These are phyloP conservation scores for Diplazon laetatorius DNA, from an alignment of 2,888 invertebrate species.

Conservation along the genomic window DNA sequence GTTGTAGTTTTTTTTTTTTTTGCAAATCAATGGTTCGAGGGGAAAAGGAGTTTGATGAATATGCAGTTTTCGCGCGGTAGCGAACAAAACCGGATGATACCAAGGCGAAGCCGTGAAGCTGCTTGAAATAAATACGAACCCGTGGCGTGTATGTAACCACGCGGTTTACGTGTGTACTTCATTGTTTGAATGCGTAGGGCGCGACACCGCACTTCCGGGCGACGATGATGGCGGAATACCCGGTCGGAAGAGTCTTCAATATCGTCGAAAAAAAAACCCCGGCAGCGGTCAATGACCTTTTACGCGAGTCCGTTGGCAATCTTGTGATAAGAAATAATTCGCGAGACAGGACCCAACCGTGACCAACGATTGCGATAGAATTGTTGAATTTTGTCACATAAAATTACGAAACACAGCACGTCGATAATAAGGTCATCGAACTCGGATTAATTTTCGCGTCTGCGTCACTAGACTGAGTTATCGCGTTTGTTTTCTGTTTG, in stretches of 20 bases:
- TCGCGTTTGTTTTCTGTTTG: too few relatives aligned
- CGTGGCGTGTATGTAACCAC: slow-evolving; percentile 33
- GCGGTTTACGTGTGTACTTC: slow-evolving; percentile 36
- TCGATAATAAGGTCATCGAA: neutral
- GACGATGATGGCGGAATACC: slow-evolving; percentile 1
- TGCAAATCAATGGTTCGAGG: neutral
- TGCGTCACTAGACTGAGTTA: too few relatives aligned
- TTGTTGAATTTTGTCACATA: neutral
- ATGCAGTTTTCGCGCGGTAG: slow-evolving; percentile 23
- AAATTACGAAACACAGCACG: neutral
- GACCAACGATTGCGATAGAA: neutral
- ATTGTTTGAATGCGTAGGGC: slow-evolving; percentile 65
- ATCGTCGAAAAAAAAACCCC: slow-evolving; percentile 13
- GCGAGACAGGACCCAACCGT: neutral
- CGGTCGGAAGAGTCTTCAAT: slow-evolving; percentile 26
- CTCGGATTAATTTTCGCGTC: too few relatives aligned
- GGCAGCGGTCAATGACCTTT: slow-evolving; percentile 2
- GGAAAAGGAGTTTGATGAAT: slow-evolving; percentile 6
- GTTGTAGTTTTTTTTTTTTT: neutral
- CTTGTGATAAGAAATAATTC: slow-evolving; percentile 17
- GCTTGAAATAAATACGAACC: slow-evolving; percentile 63
- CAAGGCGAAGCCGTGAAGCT: slow-evolving; percentile 58
- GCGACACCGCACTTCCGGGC: slow-evolving; percentile 65
- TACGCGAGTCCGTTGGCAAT: slow-evolving; percentile 1
- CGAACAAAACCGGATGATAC: slow-evolving; percentile 44